Evolutionary conservation across 2,113 vertebrate genomes (phyloP).

Genomic region (Patagioenas fasciata): DNA sequence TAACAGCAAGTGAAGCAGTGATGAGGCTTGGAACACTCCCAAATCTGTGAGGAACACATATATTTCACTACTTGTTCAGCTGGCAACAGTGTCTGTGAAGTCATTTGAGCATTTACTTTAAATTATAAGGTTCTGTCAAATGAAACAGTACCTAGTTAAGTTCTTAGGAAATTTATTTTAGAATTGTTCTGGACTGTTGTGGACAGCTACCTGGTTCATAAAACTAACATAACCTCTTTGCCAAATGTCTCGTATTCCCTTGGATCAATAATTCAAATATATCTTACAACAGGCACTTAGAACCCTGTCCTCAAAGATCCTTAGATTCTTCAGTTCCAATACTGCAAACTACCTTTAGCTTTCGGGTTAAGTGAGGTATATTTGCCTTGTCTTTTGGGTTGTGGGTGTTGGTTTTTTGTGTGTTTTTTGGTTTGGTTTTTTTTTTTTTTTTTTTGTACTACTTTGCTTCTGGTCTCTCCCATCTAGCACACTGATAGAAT

Average conservation of each 20-base stretch:
- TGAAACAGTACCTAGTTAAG: neutral
- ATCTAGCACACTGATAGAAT: neutral
- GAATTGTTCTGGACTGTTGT: neutral
- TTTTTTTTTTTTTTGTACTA: neutral
- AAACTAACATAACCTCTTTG: neutral
- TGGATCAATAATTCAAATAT: neutral
- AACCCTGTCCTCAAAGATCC: neutral
- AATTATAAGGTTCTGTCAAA: neutral
- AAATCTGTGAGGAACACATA: neutral
- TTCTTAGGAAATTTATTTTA: neutral
- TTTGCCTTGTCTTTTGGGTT: neutral
- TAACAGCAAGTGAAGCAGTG: slow-evolving; percentile 28
- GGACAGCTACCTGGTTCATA: neutral
- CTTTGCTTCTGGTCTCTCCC: neutral
- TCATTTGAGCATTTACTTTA: neutral
- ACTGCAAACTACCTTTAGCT: neutral
- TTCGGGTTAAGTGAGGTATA: neutral
- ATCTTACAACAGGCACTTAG: neutral
- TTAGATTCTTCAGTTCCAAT: neutral
- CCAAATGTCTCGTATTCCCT: neutral
- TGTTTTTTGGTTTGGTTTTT: no score
- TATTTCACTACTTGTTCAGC: slow-evolving; percentile 3
- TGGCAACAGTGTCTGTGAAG: neutral
- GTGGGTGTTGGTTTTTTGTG: no score
- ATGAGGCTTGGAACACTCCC: slow-evolving; percentile 7